Evolutionary conservation across 1,140 invertebrate genomes (phyloP).

Genomic region (Zaprionus inermis): DNA sequence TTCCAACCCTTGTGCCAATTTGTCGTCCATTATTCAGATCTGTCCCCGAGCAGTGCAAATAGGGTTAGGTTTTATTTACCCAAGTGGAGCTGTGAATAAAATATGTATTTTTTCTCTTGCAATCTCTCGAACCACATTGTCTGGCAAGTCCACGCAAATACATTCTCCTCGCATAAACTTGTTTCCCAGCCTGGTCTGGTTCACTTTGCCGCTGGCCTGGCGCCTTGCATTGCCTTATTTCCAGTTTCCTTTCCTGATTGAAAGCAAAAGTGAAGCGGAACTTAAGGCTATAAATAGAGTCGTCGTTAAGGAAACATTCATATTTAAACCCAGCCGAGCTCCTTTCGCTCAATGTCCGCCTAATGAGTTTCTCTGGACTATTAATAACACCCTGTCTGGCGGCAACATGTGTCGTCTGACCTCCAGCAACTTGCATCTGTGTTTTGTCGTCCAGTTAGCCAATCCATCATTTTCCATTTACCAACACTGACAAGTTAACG

Average conservation of each 20-base stretch:
- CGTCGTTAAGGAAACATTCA: conserved; percentile 9
- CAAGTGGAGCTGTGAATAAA: conserved; percentile 19
- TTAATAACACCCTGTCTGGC: conserved; percentile 3
- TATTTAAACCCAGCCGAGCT: not conserved
- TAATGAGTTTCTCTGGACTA: conserved; percentile 7
- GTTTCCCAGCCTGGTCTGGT: conserved; percentile 29
- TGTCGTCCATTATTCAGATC: conserved; percentile 33
- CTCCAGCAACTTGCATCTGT: not conserved
- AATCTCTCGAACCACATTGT: conserved; percentile 20
- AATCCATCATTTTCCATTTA: not conserved
- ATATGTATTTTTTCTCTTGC: not conserved
- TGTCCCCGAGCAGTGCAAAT: conserved; percentile 24
- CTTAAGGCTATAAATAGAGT: conserved; percentile 41
- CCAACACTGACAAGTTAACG: conserved; percentile 1
- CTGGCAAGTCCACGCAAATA: conserved; percentile 19
- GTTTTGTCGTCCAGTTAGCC: not conserved
- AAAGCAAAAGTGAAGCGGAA: conserved; percentile 66
- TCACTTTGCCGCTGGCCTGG: no score
- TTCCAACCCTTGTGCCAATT: conserved; percentile 41
- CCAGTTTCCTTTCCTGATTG: conserved; percentile 35
- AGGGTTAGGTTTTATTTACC: conserved; percentile 24
- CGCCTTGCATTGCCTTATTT: conserved; percentile 50
- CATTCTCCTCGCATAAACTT: conserved; percentile 10
- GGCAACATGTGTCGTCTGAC: not conserved
- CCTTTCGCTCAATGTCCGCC: not conserved